These are phyloP conservation scores for Miichthys miiuy DNA, from an alignment of 2,797 vertebrate species.

Conservation along the genomic window DNA sequence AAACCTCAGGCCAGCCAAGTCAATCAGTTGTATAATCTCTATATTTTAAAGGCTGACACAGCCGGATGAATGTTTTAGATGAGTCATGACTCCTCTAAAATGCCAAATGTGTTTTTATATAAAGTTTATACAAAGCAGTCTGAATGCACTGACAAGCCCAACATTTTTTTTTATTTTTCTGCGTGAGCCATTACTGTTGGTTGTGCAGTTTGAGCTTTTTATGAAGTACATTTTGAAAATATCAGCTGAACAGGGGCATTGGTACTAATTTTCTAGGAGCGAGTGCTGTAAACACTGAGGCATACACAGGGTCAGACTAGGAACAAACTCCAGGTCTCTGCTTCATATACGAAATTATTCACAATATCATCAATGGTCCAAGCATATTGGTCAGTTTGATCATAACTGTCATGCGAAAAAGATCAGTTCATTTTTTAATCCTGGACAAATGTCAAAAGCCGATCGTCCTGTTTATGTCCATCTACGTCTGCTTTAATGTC, in stretches of 20 bases:
- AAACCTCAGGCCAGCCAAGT: constrained; percentile 70
- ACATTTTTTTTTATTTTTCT: constrained; percentile 30
- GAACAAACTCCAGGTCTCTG: too few relatives aligned
- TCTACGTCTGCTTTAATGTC: too few relatives aligned
- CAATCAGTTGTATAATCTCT: constrained; percentile 76
- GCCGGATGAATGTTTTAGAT: constrained; percentile 46
- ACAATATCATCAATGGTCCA: too few relatives aligned
- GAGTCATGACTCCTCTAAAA: constrained; percentile 49
- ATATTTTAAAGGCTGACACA: constrained; percentile 67
- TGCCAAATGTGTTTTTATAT: constrained; percentile 44
- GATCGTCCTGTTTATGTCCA: too few relatives aligned
- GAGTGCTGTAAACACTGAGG: too few relatives aligned
- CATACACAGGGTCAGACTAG: too few relatives aligned
- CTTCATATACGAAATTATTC: too few relatives aligned
- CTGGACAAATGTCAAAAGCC: too few relatives aligned
- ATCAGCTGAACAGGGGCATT: constrained; percentile 8
- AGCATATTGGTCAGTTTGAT: too few relatives aligned
- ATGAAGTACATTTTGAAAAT: constrained; percentile 28
- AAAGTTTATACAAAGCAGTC: constrained; percentile 31
- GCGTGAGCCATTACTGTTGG: constrained; percentile 18
- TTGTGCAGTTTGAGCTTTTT: constrained; percentile 34
- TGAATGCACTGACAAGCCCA: constrained; percentile 17
- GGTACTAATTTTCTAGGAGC: too few relatives aligned
- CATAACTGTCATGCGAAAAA: too few relatives aligned
- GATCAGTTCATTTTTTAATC: too few relatives aligned